A percentile compares a stretch with the other conserved stretches of the same genome.
These are phyloP conservation scores for Micrasema minimum DNA, from an alignment of 1,140 invertebrate species.

Conservation along the genomic window DNA sequence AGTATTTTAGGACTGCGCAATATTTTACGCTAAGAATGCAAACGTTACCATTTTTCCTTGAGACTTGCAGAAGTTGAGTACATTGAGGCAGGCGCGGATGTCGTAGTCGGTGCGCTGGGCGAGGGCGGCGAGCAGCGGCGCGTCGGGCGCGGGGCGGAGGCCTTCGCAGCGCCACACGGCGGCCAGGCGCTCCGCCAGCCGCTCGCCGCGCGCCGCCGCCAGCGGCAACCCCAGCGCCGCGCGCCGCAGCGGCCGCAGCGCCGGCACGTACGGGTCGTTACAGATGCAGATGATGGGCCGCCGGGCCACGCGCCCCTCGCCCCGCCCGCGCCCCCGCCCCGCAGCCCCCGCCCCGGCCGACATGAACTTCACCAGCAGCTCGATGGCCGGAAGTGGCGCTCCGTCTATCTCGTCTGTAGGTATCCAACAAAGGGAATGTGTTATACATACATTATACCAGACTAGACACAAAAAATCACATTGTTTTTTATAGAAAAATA, in stretches of 20 bases:
- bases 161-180: conserved; percentile 77
- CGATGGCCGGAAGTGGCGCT: conserved; percentile 85
- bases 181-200: conserved; percentile 74
- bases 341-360: conserved; percentile 65
- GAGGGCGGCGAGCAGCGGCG: conserved; percentile 76
- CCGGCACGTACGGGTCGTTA: conserved; percentile 91
- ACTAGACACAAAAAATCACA: no score
- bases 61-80: conserved; percentile 79
- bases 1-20: no score
- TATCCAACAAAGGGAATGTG: not conserved
- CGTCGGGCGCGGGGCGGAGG: conserved; percentile 73
- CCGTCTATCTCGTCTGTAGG: conserved; percentile 96
- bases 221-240: conserved; percentile 81
- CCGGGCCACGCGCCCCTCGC: conserved; percentile 68
- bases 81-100: conserved; percentile 88
- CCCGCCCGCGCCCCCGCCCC: conserved; percentile 68
- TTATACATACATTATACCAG: not conserved
- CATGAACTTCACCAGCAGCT: conserved; percentile 85
- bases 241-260: conserved; percentile 75
- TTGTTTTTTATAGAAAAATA: no score
- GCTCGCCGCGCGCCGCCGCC: conserved; percentile 71
- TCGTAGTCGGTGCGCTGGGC: conserved; percentile 87
- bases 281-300: conserved; percentile 97
- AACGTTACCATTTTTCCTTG: conserved; percentile 49
- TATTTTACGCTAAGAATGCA: no score